Conservation (phyloP, 1,140 invertebrate species). For the Listronotus oregonensis region DNA sequence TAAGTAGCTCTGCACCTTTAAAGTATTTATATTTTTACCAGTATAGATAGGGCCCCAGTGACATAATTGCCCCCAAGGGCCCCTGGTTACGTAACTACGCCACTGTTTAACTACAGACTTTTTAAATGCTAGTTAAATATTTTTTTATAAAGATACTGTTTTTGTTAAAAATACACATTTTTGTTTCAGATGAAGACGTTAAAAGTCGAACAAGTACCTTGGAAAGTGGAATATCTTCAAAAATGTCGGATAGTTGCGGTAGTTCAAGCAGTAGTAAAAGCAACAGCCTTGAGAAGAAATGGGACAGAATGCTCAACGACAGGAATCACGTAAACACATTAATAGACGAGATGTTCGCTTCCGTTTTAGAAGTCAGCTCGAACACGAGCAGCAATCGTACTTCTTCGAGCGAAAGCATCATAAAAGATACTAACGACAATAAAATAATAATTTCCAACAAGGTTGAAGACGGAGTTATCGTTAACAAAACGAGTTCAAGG, state of each 20-base stretch:
- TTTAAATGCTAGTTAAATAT: no score
- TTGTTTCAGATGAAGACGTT: constrained; percentile 5
- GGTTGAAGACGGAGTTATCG: neutral
- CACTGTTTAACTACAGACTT: no score
- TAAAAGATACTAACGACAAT: constrained; percentile 14
- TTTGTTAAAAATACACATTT: neutral
- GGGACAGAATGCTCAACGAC: constrained; percentile 45
- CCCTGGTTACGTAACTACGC: no score
- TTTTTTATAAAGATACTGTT: no score
- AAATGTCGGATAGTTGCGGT: constrained; percentile 6
- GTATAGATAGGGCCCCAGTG: no score
- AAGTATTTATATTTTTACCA: no score
- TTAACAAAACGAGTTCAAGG: constrained; percentile 6
- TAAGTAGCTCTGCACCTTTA: no score
- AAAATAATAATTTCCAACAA: constrained; percentile 27
- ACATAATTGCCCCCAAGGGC: no score
- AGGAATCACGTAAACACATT: constrained; percentile 52
- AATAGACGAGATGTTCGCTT: constrained; percentile 54
- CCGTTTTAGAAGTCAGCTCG: constrained; percentile 46
- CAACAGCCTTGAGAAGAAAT: constrained; percentile 26
- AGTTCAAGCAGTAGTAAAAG: constrained; percentile 3
- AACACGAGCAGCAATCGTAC: constrained; percentile 19
- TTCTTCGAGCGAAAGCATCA: constrained; percentile 20
- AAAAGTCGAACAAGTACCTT: constrained; percentile 14
- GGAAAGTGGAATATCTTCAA: constrained; percentile 10